Evolutionary conservation across 2,113 vertebrate species (phyloP), one percentile per base, ranked within the genome.

Genomic region (Eonycteris spelaea): DNA sequence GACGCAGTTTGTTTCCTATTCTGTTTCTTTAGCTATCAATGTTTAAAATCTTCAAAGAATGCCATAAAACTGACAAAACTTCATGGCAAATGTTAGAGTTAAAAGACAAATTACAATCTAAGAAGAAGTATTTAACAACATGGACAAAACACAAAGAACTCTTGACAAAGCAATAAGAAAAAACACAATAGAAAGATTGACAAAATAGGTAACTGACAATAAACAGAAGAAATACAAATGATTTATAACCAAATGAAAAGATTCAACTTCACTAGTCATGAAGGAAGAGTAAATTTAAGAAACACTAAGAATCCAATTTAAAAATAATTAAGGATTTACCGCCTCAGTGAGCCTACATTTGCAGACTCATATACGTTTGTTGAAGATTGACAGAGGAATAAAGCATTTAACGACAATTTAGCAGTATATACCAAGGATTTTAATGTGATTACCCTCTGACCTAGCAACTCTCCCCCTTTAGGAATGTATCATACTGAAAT

Each of bases 151-250:
- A 45, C 26, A 88, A 67, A 87, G 53, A 45, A 24, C 71, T 84
- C 65, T 94, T 94, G 40, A 45, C 38, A 96, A 85, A 91, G 59
- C 22, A 95, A 19, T 45, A 93, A 91, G 82, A 79, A 88, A 87
- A 93, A 82, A 93, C 48, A 57, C 30, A 77, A n/a, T 63, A 10
- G 45, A 73, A 68, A 75, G 53, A 90, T 14, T 94, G 43, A n/a
- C 33, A 33, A 82, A 80, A 94, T 16, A 77, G 19, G 57, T 24
- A 53, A 74, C 18, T 82, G 61, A 21, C 53, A 61, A 35, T 48
- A 86, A 48, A 59, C 30, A 55, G 30, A 67, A 96, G 55, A 89
- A 86, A 77, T 70, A 57, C 16, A 65, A 78, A 45, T 84, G 6
- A 12, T 19, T 91, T 88, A 43, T 38, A 77, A 93, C 19, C 35